Conservation (phyloP, 2,888 invertebrate genomes). For the Priocnemis perturbator region DNA sequence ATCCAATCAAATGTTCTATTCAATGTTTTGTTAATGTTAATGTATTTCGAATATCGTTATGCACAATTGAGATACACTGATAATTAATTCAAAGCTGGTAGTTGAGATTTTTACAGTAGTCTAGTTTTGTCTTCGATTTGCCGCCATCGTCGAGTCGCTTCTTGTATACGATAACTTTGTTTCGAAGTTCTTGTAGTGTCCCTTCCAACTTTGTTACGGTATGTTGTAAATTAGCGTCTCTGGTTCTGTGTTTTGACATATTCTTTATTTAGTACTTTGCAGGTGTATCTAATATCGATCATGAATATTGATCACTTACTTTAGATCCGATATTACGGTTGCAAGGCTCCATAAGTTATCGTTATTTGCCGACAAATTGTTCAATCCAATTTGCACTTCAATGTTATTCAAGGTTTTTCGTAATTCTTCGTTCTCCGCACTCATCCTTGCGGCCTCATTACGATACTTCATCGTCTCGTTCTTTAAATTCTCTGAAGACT, state of each 20-base stretch:
- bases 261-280: not conserved
- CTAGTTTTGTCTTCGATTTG: not conserved
- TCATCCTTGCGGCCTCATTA: too few species aligned
- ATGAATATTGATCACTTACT: conserved; percentile 20
- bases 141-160: not conserved
- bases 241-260: not conserved
- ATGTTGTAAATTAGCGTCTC: conserved; percentile 1
- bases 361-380: not conserved
- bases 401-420: not conserved
- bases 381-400: not conserved
- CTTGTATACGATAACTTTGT: conserved; percentile 20
- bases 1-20: too few species aligned
- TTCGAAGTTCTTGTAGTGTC: conserved; percentile 8
- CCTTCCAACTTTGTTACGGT: not conserved
- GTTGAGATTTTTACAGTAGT: too few species aligned
- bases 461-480: too few species aligned
- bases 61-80: too few species aligned
- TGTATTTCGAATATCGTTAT: too few species aligned
- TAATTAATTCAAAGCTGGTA: too few species aligned
- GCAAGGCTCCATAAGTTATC: conserved; percentile 18
- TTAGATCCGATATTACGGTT: conserved; percentile 7
- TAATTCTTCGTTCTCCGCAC: too few species aligned
- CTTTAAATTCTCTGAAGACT: too few species aligned
- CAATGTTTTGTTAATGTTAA: too few species aligned
- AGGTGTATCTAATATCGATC: not conserved